Base-by-base conservation (phyloP, 1,140 invertebrate species). In the Berghia stephanieae region DNA sequence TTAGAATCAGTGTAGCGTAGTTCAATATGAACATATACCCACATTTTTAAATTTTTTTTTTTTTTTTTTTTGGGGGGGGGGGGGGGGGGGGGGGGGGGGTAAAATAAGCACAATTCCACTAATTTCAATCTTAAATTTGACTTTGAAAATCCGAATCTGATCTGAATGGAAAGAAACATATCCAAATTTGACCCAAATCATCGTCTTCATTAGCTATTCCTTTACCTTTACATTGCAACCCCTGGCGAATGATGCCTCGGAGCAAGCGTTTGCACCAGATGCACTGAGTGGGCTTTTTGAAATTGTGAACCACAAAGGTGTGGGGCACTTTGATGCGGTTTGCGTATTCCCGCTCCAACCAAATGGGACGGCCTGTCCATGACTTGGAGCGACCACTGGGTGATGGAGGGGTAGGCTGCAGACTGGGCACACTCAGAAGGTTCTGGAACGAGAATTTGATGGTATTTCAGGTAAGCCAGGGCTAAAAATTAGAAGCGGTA, bases 191-290 rank as follows among this genome's bases (percentile, higher is more conserved):
- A n/a, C n/a, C n/a, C n/a, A n/a, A n/a, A n/a, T n/a, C n/a, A n/a
- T n/a, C n/a, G n/a, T n/a, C n/a, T n/a, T n/a, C n/a, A n/a, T n/a
- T n/a, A n/a, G n/a, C n/a, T n/a, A n/a, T n/a, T n/a, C 44, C 16
- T 69, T 68, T 75, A 91, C 91, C 92, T 91, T 96, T 95, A 89
- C 98, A 99, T 89, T 99, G 98, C 74, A 98, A 89, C 57, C 98
- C 96, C 91, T 99, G 98, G 86, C 98, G 95, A 90, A 98, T 98
- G 63, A 99, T 91, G 1, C 98, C 98, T 84, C 95, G 94, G 34
- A 99, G 92, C 81, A 99, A 92, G 90, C 97, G 97, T 88, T 97
- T 97, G 91, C 98, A 99, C 87, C 94, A 92, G 83, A 97, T 95
- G 89, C 98, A 99, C 18, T 99, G 94, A 0, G 98, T 99, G 27